Evolutionary conservation across 1,140 invertebrate species (phyloP).

Genomic region (Harpegnathos saltator): DNA sequence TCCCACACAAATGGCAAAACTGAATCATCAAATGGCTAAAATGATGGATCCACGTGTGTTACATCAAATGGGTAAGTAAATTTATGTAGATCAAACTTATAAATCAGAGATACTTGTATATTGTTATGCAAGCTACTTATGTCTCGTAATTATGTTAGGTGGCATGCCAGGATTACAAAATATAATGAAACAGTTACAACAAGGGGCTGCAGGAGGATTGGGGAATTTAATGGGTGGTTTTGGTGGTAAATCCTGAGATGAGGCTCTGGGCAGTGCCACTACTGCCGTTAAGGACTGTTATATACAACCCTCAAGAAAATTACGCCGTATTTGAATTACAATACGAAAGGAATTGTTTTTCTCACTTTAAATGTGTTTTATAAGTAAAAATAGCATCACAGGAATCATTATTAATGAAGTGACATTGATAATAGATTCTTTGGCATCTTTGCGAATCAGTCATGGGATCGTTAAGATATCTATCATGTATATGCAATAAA

Average conservation of each 20-base stretch:
- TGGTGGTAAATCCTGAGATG: slow-evolving; percentile 85
- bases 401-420: slow-evolving; percentile 17
- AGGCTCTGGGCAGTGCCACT: slow-evolving; percentile 26
- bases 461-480: slow-evolving; percentile 28
- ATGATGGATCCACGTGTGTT: slow-evolving; percentile 99
- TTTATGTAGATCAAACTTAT: not conserved
- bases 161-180: slow-evolving; percentile 98
- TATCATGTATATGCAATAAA: slow-evolving; percentile 57
- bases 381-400: slow-evolving; percentile 13
- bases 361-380: slow-evolving; percentile 34
- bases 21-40: slow-evolving; percentile 99
- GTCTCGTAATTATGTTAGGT: slow-evolving; percentile 87
- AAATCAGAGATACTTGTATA: not conserved
- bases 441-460: not conserved
- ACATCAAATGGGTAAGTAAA: slow-evolving; percentile 93
- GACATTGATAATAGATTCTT: slow-evolving; percentile 10
- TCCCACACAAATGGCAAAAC: slow-evolving; percentile 98
- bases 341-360: slow-evolving; percentile 30
- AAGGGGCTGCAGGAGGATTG: slow-evolving; percentile 91
- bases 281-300: slow-evolving; percentile 42
- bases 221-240: slow-evolving; percentile 93
- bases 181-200: slow-evolving; percentile 99
- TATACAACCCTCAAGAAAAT: slow-evolving; percentile 22
- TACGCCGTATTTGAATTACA: slow-evolving; percentile 24
- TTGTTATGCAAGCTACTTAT: slow-evolving; percentile 1